Percentiles rank a stretch among this genome's conserved stretches.
Conservation (phyloP, 1,140 invertebrate species). For the Drosophila lacteicornis region DNA sequence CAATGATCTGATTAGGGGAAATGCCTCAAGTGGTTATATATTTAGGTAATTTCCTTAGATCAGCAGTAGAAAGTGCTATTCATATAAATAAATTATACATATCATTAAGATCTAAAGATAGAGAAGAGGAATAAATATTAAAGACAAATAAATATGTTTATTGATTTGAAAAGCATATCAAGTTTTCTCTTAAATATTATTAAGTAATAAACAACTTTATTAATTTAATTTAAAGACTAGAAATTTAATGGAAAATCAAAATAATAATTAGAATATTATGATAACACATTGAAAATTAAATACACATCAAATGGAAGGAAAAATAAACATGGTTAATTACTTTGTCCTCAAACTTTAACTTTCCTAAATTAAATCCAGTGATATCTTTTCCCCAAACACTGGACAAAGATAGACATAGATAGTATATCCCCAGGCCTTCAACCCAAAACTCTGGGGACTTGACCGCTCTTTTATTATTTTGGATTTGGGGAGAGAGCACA, state of each 20-base stretch:
- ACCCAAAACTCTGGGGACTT: constrained; percentile 30
- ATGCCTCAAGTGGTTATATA: constrained; percentile 29
- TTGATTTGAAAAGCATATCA: no score
- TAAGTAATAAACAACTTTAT: no score
- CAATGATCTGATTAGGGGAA: constrained; percentile 23
- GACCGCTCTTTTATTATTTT: constrained; percentile 47
- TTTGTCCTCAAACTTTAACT: no score
- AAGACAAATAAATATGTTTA: background rate
- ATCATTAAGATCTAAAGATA: background rate
- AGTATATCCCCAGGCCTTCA: constrained; percentile 33
- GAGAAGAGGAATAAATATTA: no score
- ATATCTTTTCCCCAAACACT: background rate
- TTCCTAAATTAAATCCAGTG: background rate
- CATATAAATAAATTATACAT: background rate
- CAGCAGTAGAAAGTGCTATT: background rate
- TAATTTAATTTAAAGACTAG: background rate
- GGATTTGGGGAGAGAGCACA: constrained; percentile 9
- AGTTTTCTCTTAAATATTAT: no score
- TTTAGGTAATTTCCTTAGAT: constrained; percentile 21
- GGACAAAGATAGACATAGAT: constrained; percentile 10
- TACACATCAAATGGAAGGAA: background rate
- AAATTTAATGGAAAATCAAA: no score
- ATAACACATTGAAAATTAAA: background rate
- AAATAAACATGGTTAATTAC: no score
- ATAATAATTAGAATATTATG: no score